These are phyloP conservation scores for Cryptoblepharus egeriae DNA, from an alignment of 2,797 vertebrate species.

Conservation along the genomic window DNA sequence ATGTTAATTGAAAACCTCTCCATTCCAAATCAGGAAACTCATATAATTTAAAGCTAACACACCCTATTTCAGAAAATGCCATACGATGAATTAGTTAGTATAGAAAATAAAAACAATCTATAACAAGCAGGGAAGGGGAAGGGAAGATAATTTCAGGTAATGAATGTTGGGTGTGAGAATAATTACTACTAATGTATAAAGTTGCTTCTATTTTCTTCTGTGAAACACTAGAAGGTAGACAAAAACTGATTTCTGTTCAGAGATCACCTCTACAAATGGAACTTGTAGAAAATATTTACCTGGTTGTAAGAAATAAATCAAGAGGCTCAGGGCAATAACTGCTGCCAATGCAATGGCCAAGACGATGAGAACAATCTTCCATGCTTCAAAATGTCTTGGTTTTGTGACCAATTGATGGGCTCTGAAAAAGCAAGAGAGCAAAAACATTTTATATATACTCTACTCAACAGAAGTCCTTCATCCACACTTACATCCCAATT, in stretches of 20 bases:
- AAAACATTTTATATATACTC: not conserved
- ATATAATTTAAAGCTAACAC: not conserved
- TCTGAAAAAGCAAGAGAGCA: conserved; percentile 53
- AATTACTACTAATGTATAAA: not conserved
- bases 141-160: not conserved
- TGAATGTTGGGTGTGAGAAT: not conserved
- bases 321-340: conserved; percentile 60
- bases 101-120: not conserved
- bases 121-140: not conserved
- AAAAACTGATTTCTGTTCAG: not conserved
- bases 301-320: conserved; percentile 67
- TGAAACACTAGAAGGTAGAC: not conserved
- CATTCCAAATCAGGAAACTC: not conserved
- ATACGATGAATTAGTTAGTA: too few relatives aligned
- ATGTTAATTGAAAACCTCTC: not conserved
- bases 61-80: not conserved
- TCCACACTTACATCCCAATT: too few relatives aligned
- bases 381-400: conserved; percentile 65
- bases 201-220: not conserved
- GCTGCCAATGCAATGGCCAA: conserved; percentile 47
- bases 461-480: not conserved
- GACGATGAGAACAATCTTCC: conserved; percentile 66
- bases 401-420: conserved; percentile 37
- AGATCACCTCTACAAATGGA: not conserved
- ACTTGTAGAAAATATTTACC: conserved; percentile 64